Evolutionary conservation across 2,888 invertebrate species (phyloP), one percentile per base, ranked within the genome.

Genomic region (Mystacides longicornis): DNA sequence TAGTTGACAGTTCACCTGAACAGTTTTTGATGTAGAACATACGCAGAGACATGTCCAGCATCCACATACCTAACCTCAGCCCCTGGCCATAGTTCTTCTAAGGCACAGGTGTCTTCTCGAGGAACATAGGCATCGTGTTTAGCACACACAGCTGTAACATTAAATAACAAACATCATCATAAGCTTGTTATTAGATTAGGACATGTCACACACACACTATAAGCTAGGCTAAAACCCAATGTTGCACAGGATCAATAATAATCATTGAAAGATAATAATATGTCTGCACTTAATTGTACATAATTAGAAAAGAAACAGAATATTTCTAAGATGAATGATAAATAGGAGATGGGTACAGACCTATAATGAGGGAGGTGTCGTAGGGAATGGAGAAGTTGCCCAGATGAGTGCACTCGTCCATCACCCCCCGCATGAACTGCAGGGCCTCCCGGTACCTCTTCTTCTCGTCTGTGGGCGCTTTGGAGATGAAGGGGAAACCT

Each of bases 401-500:
- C 42, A 99, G 76, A 74, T 97, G 96, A 1, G 98, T 99, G 69
- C 95, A 98, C 71, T 98, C 96, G 68, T 99, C 98, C 98, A 99
- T 98, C 63, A 98, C 86, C 0, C 96, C 95, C 49, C 91, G 78
- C 97, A 98, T 97, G 68, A 98, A 96, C 73, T 91, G 89, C 53
- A 92, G 65, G 0, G 92, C 89, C 71, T 93, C 90, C 64, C 82
- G 81, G 68, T 87, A 85, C 62, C 85, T 80, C 81, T 82, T 84
- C 52, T 71, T 74, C 64, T 79, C 79, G 64, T 81, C 78, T 63
- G 66, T 75, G 63, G 67, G 76, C 60, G 66, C 71, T 31, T 65
- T 68, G 20, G 69, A 67, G 18, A 74, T 23, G 51, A 76, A 77
- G 1, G 76, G 71, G 46, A 77, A 62, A 57, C 72, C 69, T 1